Conservation (phyloP, 2,888 invertebrate species). For the Digitonthophagus gazella region DNA sequence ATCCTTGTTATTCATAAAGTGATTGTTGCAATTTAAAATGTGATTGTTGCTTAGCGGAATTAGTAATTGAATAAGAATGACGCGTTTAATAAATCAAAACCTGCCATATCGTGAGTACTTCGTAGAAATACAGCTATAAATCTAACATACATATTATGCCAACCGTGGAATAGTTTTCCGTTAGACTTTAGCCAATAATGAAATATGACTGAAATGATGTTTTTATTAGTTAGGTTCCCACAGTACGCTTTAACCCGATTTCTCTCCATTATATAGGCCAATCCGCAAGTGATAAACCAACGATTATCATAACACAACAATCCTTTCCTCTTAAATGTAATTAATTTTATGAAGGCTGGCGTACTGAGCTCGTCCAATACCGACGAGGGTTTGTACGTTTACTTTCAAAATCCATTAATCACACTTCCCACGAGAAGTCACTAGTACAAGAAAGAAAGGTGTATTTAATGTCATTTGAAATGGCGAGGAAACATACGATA, state of each 20-base stretch:
- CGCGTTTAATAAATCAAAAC: neutral
- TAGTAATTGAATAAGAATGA: neutral
- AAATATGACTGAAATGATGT: neutral
- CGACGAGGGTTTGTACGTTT: neutral
- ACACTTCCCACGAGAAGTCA: neutral
- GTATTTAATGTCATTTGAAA: neutral
- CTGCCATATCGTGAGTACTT: neutral
- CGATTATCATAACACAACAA: neutral
- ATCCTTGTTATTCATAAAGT: neutral
- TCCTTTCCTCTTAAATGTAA: neutral
- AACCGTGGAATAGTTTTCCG: neutral
- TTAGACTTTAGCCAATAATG: neutral
- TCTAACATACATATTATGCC: neutral
- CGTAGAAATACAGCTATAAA: neutral
- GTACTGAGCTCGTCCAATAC: neutral
- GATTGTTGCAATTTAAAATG: neutral
- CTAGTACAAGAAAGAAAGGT: neutral
- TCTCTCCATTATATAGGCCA: neutral
- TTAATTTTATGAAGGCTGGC: neutral
- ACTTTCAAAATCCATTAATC: neutral
- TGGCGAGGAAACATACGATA: neutral
- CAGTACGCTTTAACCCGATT: neutral
- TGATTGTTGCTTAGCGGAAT: neutral
- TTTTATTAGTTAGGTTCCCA: neutral
- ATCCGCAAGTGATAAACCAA: neutral